Evolutionary conservation across 1,140 invertebrate species (phyloP).

Genomic region (Drosophila lini): DNA sequence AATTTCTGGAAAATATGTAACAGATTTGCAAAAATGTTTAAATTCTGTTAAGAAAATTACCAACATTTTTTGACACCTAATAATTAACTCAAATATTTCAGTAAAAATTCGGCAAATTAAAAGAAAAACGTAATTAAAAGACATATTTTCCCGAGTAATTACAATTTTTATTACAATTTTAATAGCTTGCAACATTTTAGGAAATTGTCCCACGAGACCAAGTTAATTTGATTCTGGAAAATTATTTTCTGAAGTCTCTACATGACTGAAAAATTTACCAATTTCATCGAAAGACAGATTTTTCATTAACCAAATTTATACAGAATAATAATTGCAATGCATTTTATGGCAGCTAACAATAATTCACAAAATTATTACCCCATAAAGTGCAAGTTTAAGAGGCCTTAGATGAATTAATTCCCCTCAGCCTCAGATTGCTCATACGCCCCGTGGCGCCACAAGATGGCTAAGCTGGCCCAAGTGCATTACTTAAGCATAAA

Average conservation of each 20-base stretch:
- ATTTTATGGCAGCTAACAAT: constrained; percentile 1
- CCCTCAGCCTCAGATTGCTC: constrained; percentile 10
- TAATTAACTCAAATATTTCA: background rate
- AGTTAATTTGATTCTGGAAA: background rate
- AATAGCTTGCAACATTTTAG: background rate
- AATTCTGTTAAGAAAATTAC: background rate
- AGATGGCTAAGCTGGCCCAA: background rate
- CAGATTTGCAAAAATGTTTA: background rate
- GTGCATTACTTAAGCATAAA: constrained; percentile 21
- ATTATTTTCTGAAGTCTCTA: background rate
- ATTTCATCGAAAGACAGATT: background rate
- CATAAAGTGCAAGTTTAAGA: constrained; percentile 15
- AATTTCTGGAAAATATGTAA: background rate
- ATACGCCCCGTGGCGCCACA: constrained; percentile 14
- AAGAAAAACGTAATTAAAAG: background rate
- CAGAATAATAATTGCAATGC: background rate
- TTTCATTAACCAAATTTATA: background rate
- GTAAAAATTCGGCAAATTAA: background rate
- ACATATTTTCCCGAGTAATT: background rate
- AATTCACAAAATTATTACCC: constrained; percentile 16
- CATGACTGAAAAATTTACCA: background rate
- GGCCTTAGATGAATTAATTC: constrained; percentile 1
- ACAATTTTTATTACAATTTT: background rate
- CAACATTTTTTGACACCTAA: background rate
- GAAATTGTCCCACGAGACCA: background rate